Base-by-base conservation (phyloP, 1,140 invertebrate genomes). In the Eueides isabella region DNA sequence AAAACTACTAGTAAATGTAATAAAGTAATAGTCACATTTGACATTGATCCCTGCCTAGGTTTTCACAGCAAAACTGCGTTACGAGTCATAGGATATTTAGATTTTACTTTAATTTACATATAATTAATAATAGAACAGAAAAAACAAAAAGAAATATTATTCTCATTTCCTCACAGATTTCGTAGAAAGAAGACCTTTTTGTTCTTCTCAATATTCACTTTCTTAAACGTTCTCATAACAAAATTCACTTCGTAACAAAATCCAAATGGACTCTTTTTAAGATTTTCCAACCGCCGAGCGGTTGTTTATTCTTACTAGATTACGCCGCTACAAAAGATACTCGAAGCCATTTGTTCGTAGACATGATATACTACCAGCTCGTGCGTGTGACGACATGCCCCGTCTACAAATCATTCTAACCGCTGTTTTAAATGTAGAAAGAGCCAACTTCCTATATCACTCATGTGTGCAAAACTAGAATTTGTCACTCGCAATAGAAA, bases 281-380 rank as follows among this genome's bases (percentile, higher is more conserved):
- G 76, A 35, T 71, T 63, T 30, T 65, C 75, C 77, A 77, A 79
- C 72, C 75, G 79, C 74, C 72, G 72, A 78, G 77, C 76, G 71
- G 76, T 85, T 88, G 85, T 89, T 88, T 89, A 82, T 88, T 84
- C 83, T 83, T 81, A 90, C 80, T 82, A 87, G 87, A 89, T 90
- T 92, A 90, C 86, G 79, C 81, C 70, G 85, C 79, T 85, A 81
- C 82, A 83, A 84, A 82, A 85, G 82, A 88, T 87, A 83, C 80
- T 74, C 75, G 55, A 55, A 73, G 64, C 83, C 87, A 92, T 92
- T 92, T 92, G 86, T 92, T 86, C 83, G 83, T 80, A 85, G 84
- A 81, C 83, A 90, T 90, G 88, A 90, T 90, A 90, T 90, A 92
- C 81, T 85, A 84, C 78, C 75, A 80, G 80, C 78, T 72, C 90